phyloP scores from a whole-genome alignment of 1,140 invertebrate genomes.

The Luehdorfia chinensis region DNA sequence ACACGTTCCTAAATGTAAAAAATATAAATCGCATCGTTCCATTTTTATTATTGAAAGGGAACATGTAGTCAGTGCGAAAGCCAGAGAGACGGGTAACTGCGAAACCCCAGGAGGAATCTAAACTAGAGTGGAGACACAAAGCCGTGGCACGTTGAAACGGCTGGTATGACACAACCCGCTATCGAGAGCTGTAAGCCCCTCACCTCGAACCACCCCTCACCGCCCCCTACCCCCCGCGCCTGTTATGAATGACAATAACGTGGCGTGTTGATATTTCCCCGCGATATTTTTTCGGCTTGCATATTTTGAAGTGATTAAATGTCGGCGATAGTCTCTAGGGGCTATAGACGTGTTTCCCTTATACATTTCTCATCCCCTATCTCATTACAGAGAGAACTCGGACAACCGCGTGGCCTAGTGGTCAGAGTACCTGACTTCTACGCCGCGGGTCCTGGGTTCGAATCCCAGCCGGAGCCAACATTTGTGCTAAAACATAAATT shows the following conservation, averaged over 20 bases:
- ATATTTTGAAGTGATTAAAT: slow-evolving; percentile 74
- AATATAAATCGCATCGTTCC: slow-evolving; percentile 2
- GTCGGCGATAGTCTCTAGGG: slow-evolving; percentile 5
- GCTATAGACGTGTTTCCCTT: no score
- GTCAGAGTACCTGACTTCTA: no score
- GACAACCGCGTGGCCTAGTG: no score
- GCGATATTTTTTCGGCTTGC: slow-evolving; percentile 63
- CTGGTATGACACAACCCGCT: slow-evolving; percentile 50
- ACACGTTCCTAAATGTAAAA: no score
- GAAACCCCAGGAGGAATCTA: slow-evolving; percentile 38
- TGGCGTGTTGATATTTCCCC: slow-evolving; percentile 50
- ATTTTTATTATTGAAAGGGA: slow-evolving; percentile 20
- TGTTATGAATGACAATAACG: slow-evolving; percentile 74
- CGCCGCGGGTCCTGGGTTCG: no score
- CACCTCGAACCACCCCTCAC: slow-evolving; percentile 20
- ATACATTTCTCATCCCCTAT: no score
- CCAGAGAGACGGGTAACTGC: slow-evolving; percentile 16
- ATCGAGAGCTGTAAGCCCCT: slow-evolving; percentile 37
- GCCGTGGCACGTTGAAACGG: slow-evolving; percentile 42
- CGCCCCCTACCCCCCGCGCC: slow-evolving; percentile 31
- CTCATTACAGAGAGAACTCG: no score
- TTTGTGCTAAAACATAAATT: no score
- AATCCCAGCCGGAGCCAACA: no score
- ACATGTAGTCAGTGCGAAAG: slow-evolving; percentile 32
- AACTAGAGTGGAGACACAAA: slow-evolving; percentile 38